A percentile compares a stretch with the other conserved stretches of the same genome.
These are phyloP conservation scores for Lochmaea crataegi DNA, from an alignment of 2,888 invertebrate genomes.

Conservation along the genomic window DNA sequence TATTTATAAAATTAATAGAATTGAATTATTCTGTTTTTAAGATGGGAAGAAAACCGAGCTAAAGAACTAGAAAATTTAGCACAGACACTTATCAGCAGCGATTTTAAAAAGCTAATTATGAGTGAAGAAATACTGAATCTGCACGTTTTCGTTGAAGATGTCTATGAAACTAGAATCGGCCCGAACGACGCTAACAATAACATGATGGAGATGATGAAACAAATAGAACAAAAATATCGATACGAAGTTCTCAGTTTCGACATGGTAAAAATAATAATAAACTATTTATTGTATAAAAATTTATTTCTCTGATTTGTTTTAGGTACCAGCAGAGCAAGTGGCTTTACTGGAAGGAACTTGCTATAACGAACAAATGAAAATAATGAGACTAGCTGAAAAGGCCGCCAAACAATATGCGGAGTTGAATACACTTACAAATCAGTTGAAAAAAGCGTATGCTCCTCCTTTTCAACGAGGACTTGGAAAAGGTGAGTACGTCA, in stretches of 20 bases:
- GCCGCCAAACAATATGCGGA: constrained; percentile 71
- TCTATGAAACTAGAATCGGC: constrained; percentile 71
- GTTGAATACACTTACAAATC: constrained; percentile 66
- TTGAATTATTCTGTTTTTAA: constrained; percentile 40
- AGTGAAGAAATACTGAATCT: constrained; percentile 70
- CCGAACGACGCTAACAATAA: constrained; percentile 71
- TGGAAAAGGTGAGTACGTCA: constrained; percentile 42
- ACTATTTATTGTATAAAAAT: background rate
- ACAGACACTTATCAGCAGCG: constrained; percentile 68
- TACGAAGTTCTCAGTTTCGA: constrained; percentile 68
- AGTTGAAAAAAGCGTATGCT: constrained; percentile 65
- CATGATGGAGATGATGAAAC: constrained; percentile 69
- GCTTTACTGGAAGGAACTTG: constrained; percentile 67
- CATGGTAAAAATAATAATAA: constrained; percentile 48
- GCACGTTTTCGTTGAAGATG: constrained; percentile 72
- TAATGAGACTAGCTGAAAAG: constrained; percentile 67
- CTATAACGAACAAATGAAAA: constrained; percentile 67
- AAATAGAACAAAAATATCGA: constrained; percentile 70
- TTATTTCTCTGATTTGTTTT: background rate
- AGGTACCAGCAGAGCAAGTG: constrained; percentile 68
- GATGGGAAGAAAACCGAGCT: constrained; percentile 68
- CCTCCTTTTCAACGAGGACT: constrained; percentile 53
- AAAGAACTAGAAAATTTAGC: constrained; percentile 68
- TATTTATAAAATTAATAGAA: too few relatives aligned
- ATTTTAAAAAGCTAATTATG: constrained; percentile 70